Evolutionary conservation across 1,140 invertebrate species (phyloP), one percentile per base, ranked within the genome.

Genomic region (Steinernema feltiae): DNA sequence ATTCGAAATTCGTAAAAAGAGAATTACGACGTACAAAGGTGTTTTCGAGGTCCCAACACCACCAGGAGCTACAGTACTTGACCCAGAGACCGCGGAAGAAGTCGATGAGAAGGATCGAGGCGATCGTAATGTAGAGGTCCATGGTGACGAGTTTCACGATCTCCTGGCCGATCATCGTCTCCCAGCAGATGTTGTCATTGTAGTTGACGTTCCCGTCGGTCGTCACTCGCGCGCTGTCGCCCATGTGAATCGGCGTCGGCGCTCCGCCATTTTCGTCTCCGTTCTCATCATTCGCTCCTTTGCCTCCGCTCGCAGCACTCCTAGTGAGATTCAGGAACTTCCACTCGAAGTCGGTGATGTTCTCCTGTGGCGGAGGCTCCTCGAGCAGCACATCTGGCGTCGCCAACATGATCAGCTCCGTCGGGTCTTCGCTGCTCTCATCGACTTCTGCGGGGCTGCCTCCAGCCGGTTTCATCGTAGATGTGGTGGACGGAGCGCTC

Each of bases 41-140:
- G 82, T 94, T 96, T 86, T 98, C 95, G 76, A 98, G 89, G 87
- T 98, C 94, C 94, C 95, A 98, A 85, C 93, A 97, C 92, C 95
- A 97, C 84, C 92, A 94, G 32, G 90, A 89, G 87, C 97, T 97
- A 90, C 93, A 91, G 72, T 83, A 83, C 75, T 94, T 90, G 0
- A 97, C 93, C 83, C 96, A 93, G 15, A 97, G 86, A 1, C 94
- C 94, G 32, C 95, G 90, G 73, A 96, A 90, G 86, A 97, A 96
- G 86, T 98, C 95, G 78, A 93, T 90, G 70, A 92, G 88, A 21
- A 98, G 85, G 1, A 92, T 93, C 0, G 91, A 90, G 0, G 91
- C 87, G 71, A 94, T 89, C 0, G 92, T 94, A 63, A 86, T 89
- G 86, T 94, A 91, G 87, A 95, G 88, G 87, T 98, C 95, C 91